These are phyloP conservation scores for Dysmachus trigonus DNA, from an alignment of 2,888 invertebrate genomes.

Conservation along the genomic window DNA sequence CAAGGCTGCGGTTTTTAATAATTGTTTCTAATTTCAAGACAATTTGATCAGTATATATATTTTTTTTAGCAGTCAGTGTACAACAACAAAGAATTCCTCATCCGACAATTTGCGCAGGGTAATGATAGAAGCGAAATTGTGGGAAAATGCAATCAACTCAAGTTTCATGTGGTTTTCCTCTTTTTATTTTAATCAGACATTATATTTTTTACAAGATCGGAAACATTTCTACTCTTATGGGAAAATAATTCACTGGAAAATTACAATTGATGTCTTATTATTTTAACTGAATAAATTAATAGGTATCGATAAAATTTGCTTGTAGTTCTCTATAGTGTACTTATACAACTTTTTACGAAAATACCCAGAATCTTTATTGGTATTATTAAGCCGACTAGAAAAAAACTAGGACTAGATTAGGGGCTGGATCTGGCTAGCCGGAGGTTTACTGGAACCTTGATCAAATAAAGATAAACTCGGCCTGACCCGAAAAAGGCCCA, in stretches of 20 bases:
- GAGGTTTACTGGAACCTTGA: too few relatives aligned
- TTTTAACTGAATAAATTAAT: not conserved
- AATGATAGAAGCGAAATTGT: conserved; percentile 25
- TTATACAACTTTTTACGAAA: not conserved
- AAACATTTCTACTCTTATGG: not conserved
- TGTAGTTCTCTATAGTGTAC: not conserved
- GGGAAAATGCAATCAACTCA: conserved; percentile 17
- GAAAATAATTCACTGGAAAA: not conserved
- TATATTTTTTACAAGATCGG: not conserved
- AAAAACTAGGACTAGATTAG: too few relatives aligned
- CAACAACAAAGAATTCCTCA: not conserved
- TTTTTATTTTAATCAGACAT: conserved; percentile 1
- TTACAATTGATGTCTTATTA: not conserved
- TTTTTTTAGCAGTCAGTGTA: not conserved
- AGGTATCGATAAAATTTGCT: not conserved
- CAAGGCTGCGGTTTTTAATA: conserved; percentile 27
- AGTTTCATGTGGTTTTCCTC: not conserved
- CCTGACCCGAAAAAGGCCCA: too few relatives aligned
- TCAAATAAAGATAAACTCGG: too few relatives aligned
- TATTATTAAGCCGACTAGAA: too few relatives aligned
- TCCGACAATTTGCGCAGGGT: not conserved
- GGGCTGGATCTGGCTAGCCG: too few relatives aligned
- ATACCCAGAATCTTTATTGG: too few relatives aligned
- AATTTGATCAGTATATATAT: not conserved
- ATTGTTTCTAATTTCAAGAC: conserved; percentile 28